Conservation (phyloP, 2,888 invertebrate genomes). For the Phengaris alcon region DNA sequence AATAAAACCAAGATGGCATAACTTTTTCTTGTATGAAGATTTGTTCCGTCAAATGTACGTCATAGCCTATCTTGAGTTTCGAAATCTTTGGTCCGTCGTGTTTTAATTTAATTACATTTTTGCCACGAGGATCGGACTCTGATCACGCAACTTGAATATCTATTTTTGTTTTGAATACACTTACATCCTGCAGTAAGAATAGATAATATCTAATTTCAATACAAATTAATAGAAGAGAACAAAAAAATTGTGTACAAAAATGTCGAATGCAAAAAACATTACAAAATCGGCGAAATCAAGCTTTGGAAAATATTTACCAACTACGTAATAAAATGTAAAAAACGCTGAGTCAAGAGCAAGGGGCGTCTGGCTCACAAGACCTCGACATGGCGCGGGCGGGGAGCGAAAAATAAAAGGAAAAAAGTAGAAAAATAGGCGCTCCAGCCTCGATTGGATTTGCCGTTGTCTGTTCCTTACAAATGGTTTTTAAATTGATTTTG, state of each 20-base stretch:
- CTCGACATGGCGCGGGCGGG: conserved; percentile 71
- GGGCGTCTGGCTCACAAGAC: conserved; percentile 74
- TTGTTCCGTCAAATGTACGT: no score
- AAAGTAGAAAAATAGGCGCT: conserved; percentile 64
- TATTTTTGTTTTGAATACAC: no score
- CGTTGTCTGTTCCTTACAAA: conserved; percentile 76
- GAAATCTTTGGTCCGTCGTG: no score
- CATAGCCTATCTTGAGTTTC: no score
- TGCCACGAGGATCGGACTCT: no score
- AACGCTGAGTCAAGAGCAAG: conserved; percentile 75
- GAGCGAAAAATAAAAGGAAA: conserved; percentile 61
- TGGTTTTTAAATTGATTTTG: conserved; percentile 76
- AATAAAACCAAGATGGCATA: no score
- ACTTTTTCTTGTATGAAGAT: no score
- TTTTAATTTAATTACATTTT: no score
- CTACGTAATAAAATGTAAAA: conserved; percentile 73
- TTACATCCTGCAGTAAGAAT: neutral
- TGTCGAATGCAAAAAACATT: conserved; percentile 44
- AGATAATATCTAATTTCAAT: conserved; percentile 24
- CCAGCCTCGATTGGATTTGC: conserved; percentile 72
- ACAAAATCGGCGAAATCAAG: conserved; percentile 60
- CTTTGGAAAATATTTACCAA: conserved; percentile 75
- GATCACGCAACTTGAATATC: no score
- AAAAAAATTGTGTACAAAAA: conserved; percentile 31
- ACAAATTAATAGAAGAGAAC: conserved; percentile 11